Conservation (phyloP, 2,113 vertebrate species). For the Pogona vitticeps region DNA sequence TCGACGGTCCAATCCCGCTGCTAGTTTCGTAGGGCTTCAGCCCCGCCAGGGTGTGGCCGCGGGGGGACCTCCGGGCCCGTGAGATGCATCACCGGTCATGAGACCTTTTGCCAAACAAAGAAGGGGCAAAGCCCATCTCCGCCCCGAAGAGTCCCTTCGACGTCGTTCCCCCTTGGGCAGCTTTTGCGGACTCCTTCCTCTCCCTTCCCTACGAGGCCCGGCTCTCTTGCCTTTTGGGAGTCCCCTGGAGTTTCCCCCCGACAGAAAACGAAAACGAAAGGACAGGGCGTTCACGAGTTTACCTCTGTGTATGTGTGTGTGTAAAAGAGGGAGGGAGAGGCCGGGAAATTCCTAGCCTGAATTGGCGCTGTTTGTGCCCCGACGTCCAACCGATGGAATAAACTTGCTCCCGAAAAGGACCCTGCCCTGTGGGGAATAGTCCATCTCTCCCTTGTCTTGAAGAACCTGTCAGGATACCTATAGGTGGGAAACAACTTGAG, state of each 20-base stretch:
- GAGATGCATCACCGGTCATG: background rate
- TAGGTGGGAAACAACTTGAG: no score
- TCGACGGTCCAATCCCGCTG: background rate
- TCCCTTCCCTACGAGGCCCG: background rate
- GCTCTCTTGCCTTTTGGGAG: no score
- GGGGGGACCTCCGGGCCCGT: background rate
- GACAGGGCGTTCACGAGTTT: no score
- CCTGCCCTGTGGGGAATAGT: background rate
- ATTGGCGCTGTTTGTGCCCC: no score
- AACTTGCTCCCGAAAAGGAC: background rate
- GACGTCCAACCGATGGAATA: no score
- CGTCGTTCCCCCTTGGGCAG: accelerated
- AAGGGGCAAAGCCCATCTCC: background rate
- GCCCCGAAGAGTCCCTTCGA: background rate
- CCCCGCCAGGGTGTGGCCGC: background rate
- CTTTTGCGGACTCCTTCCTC: background rate
- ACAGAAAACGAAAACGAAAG: background rate
- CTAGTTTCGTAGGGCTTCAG: no score
- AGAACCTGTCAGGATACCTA: no score
- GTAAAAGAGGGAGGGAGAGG: background rate
- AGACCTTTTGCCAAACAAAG: background rate
- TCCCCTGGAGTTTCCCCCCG: background rate
- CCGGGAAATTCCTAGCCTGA: background rate
- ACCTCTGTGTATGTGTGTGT: no score
- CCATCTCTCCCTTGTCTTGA: background rate